Evolutionary conservation across 2,888 invertebrate species (phyloP).

Genomic region (Rhaphigaster nebulosa): DNA sequence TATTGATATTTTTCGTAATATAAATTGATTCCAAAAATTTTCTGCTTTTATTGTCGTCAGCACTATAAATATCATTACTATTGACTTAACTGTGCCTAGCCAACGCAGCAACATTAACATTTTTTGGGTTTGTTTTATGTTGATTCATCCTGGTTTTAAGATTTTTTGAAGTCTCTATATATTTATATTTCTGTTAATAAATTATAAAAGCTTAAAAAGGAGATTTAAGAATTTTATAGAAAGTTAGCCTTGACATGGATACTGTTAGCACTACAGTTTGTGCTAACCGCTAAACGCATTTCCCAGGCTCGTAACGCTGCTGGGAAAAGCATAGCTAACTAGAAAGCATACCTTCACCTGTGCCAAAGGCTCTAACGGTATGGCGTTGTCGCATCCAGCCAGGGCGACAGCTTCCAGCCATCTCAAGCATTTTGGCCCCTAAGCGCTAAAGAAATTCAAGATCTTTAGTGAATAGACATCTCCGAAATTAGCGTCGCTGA

Average conservation of each 20-base stretch:
- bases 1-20: too few relatives aligned
- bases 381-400: not conserved
- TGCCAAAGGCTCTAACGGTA: conserved; percentile 11
- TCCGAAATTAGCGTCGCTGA: not conserved
- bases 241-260: not conserved
- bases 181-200: not conserved
- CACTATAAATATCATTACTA: too few relatives aligned
- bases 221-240: not conserved
- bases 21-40: too few relatives aligned
- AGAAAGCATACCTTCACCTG: not conserved
- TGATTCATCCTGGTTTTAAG: too few relatives aligned
- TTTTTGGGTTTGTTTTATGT: too few relatives aligned
- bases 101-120: too few relatives aligned
- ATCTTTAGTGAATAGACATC: not conserved
- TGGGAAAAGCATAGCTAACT: conserved; percentile 1
- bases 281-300: not conserved
- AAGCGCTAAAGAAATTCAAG: not conserved
- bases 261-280: not conserved
- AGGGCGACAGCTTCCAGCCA: not conserved
- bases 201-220: not conserved
- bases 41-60: too few relatives aligned
- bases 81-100: too few relatives aligned
- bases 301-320: not conserved
- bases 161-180: too few relatives aligned
- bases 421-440: not conserved